phyloP scores from a whole-genome alignment of 2,888 invertebrate species.

The Pyralis farinalis region DNA sequence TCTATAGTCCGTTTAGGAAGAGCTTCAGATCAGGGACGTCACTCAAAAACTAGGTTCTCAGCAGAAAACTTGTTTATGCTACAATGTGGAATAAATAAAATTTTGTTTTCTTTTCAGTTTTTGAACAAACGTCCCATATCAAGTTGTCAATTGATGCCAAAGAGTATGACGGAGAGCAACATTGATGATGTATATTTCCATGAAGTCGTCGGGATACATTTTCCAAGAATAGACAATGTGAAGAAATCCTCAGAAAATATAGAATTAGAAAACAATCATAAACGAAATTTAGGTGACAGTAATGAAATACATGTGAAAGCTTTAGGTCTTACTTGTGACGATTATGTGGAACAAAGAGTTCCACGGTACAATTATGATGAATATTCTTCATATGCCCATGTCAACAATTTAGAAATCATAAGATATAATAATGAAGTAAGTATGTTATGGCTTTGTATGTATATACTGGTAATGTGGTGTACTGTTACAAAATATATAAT shows the following conservation, averaged over 20 bases:
- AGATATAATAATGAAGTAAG: constrained; percentile 57
- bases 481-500: too few species aligned
- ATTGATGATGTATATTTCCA: constrained; percentile 51
- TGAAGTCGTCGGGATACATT: constrained; percentile 28
- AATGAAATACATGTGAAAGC: constrained; percentile 44
- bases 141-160: constrained; percentile 56
- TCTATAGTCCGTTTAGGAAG: too few species aligned
- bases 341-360: constrained; percentile 57
- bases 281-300: constrained; percentile 23
- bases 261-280: constrained; percentile 21
- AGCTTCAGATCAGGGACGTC: too few species aligned
- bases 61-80: too few species aligned
- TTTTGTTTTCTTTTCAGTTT: constrained; percentile 42
- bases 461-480: too few species aligned
- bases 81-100: constrained; percentile 8
- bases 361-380: constrained; percentile 35
- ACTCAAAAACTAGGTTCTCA: too few species aligned
- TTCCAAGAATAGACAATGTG: constrained; percentile 13
- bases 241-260: constrained; percentile 18
- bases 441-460: constrained; percentile 13
- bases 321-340: constrained; percentile 54
- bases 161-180: constrained; percentile 41
- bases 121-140: constrained; percentile 61
- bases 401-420: constrained; percentile 55
- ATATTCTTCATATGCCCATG: constrained; percentile 42